Evolutionary conservation across 2,888 invertebrate genomes (phyloP), one percentile per base, ranked within the genome.

Genomic region (Xylota sylvarum): DNA sequence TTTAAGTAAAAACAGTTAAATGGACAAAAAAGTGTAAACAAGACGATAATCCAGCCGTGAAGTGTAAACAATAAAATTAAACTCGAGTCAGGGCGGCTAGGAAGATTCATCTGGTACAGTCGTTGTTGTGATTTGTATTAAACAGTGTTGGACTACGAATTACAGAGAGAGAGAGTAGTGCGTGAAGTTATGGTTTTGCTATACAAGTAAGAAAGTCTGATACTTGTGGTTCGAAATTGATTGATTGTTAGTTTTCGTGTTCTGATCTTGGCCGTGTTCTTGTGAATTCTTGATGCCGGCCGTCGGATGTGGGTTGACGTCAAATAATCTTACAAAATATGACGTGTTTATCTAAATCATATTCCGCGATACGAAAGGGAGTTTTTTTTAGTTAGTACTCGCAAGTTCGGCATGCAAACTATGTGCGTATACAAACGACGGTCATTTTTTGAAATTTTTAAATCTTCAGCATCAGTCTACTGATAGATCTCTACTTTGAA

Each of bases 21-120:
- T 32, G 14, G 7, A 14, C 9, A 5, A 10, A 32, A n/a, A 30
- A 56, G 27, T 58, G 56, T 58, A 70, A 50, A 58, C 70, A 70
- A 56, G 43, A 27, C n/a, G 17, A 12, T 30, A 12, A 64, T 46
- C 32, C 30, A 14, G 43, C 17, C 19, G 50, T n/a, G 32, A 35
- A 35, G 52, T 67, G 67, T 67, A 52, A 67, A 52, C 37, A 67
- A 67, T 67, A n/a, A 35, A n/a, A 67, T 23, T 0, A 17, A 50
- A 23, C 23, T 50, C 40, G n/a, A 43, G 60, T 37, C 40, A 37
- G 35, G n/a, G 50, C 50, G n/a, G 50, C 50, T 52, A 10, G 30
- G n/a, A 56, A n/a, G 30, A 55, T 4, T n/a, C n/a, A 35, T 67
- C 9, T 4, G 27, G 19, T 32, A 35, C 58, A 58, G 58, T 58